These are phyloP conservation scores for Oncorhynchus keta DNA, from an alignment of 2,113 vertebrate species.

Conservation along the genomic window DNA sequence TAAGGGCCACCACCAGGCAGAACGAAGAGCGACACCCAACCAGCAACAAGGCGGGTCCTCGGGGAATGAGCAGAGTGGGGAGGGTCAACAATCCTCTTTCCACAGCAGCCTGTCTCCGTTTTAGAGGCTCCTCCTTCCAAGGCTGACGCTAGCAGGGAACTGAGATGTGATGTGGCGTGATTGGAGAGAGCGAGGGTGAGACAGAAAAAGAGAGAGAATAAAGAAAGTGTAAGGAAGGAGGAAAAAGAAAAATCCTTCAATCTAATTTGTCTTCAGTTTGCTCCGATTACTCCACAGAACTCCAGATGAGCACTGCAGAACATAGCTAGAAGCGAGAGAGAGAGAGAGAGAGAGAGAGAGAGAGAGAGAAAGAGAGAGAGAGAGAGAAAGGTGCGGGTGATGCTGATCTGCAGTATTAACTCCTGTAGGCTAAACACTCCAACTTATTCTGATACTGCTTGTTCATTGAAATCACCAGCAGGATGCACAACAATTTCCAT, in stretches of 20 bases:
- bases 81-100: conserved; percentile 15
- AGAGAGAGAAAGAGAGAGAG: conserved; percentile 16
- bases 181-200: not conserved
- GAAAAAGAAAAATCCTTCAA: conserved; percentile 53
- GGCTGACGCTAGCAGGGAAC: not conserved
- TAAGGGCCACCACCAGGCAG: not conserved
- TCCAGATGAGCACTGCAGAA: conserved; percentile 27
- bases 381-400: too few species aligned
- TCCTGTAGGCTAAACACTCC: too few species aligned
- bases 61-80: conserved; percentile 34
- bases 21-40: conserved; percentile 19
- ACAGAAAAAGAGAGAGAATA: conserved; percentile 9
- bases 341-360: not conserved
- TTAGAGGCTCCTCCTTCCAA: not conserved
- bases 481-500: too few species aligned
- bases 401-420: not conserved
- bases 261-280: conserved; percentile 40
- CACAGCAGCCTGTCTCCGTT: not conserved
- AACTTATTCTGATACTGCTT: too few species aligned
- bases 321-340: conserved; percentile 12
- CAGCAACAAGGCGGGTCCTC: conserved; percentile 34
- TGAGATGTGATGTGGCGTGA: conserved; percentile 11
- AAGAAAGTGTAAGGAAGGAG: conserved; percentile 17
- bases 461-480: too few species aligned
- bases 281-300: conserved; percentile 30